Evolutionary conservation across 2,888 invertebrate genomes (phyloP).

Genomic region (Scaptomyza polygonia): DNA sequence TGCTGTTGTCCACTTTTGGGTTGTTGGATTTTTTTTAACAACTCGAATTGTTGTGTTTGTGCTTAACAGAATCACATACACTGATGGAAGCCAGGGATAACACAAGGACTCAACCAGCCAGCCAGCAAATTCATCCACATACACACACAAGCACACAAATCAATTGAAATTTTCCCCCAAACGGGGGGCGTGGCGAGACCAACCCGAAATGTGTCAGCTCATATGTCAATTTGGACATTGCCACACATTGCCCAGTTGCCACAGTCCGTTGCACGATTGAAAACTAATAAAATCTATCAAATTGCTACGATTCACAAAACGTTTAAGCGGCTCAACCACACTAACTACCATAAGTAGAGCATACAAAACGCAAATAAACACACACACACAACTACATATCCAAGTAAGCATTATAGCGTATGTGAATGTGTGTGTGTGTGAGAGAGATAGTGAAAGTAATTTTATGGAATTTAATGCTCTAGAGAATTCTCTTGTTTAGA

Average conservation of each 20-base stretch:
- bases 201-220: conserved; percentile 57
- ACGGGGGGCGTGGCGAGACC: conserved; percentile 25
- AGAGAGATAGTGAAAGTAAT: neutral
- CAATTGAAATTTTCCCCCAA: conserved; percentile 43
- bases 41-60: conserved; percentile 21
- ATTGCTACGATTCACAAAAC: conserved; percentile 32
- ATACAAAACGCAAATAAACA: conserved; percentile 4
- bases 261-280: conserved; percentile 15
- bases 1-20: conserved; percentile 44
- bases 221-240: conserved; percentile 61
- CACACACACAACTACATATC: neutral
- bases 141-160: conserved; percentile 34
- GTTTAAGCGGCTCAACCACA: conserved; percentile 30
- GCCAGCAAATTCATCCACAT: conserved; percentile 26
- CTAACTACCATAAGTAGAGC: conserved; percentile 10
- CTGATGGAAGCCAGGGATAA: conserved; percentile 28
- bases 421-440: neutral
- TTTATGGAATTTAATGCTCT: neutral
- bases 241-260: conserved; percentile 26
- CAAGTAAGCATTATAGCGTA: too few relatives aligned
- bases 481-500: neutral
- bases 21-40: conserved; percentile 20
- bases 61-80: conserved; percentile 14
- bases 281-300: conserved; percentile 47
- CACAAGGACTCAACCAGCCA: conserved; percentile 17